Evolutionary conservation across 2,888 invertebrate genomes (phyloP), one percentile per base, ranked within the genome.

Genomic region (Nycteola revayana): DNA sequence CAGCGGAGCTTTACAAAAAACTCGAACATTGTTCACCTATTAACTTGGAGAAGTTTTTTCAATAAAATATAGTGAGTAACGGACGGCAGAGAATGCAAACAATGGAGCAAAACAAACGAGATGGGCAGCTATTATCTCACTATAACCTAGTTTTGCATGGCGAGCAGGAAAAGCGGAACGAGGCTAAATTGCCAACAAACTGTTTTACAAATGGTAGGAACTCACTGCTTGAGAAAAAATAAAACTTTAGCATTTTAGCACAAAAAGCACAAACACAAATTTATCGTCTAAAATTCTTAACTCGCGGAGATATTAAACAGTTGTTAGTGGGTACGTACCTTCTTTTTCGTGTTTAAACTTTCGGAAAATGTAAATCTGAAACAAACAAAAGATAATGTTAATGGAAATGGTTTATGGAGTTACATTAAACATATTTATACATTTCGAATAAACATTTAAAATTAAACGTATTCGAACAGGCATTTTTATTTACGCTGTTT

Each of bases 131-230:
- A 71, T 75, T 80, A 79, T 79, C 69, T 71, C 67, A 59, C 63
- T 68, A 66, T 75, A 78, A 75, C 75, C 76, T 63, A 81, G 75
- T 78, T 80, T 52, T 58, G 58, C 43, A 50, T 50, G 47, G 54
- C 56, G 47, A 58, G 52, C 53, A 60, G 59, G 56, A 66, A 64
- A 67, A 70, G 56, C 55, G 57, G 62, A 75, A 67, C 66, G 60
- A 58, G 49, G 60, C 62, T 67, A 66, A 71, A 75, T 65, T 66
- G 58, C 59, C 57, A 45, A 56, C 59, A 49, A 68, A 53, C 66
- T 63, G 59, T 61, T 62, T 68, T 65, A 55, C 59, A 68, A 70
- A 63, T 52, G 40, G n/a, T n/a, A n/a, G n/a, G n/a, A 61, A 60
- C 41, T 53, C 49, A 53, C 14, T 3, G 46, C 23, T 42, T 53